Percentiles rank a stretch among this genome's conserved stretches.
Conservation (phyloP, 2,888 invertebrate species). For the Drosophila prolongata region DNA sequence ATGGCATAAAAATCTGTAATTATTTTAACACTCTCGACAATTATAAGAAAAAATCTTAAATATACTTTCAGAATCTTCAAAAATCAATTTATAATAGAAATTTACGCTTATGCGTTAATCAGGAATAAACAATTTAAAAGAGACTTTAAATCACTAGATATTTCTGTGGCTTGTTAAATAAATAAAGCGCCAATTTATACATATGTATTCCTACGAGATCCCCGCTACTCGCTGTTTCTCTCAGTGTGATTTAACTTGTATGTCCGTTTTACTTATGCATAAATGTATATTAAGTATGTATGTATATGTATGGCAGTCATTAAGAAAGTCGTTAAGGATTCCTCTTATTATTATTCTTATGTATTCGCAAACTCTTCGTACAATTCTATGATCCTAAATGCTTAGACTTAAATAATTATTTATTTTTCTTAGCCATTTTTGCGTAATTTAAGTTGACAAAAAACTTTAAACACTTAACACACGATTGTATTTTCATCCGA, state of each 20-base stretch:
- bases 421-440: constrained; percentile 14
- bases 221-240: constrained; percentile 8
- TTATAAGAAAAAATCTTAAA: no score
- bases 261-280: constrained; percentile 43
- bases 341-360: constrained; percentile 55
- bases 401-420: constrained; percentile 51
- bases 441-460: constrained; percentile 41
- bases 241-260: constrained; percentile 15
- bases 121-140: no score
- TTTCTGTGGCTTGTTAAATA: no score
- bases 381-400: constrained; percentile 63
- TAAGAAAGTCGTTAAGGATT: constrained; percentile 81
- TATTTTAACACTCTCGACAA: no score
- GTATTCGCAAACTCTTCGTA: constrained; percentile 45
- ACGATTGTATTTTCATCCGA: constrained; percentile 37
- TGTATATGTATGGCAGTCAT: constrained; percentile 75
- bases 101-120: no score
- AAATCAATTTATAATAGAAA: no score
- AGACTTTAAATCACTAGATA: no score
- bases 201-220: not conserved
- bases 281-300: constrained; percentile 39
- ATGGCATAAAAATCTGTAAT: no score
- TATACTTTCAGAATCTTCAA: no score
- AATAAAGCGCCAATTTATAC: not conserved
- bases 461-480: constrained; percentile 36